Conservation (phyloP, 2,888 invertebrate species). For the Torymus auratus region DNA sequence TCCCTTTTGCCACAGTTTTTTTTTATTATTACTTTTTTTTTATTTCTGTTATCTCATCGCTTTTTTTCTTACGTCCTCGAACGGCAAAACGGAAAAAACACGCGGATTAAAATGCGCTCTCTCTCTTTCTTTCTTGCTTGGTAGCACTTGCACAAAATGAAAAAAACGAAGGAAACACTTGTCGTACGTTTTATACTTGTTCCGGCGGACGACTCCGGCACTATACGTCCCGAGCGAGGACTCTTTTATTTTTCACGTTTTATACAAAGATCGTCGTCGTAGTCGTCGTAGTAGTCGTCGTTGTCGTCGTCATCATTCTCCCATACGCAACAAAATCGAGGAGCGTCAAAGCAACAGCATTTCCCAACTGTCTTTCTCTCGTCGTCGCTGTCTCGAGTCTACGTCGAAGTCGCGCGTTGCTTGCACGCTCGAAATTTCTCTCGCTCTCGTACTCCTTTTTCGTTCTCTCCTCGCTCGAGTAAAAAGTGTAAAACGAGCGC, state of each 20-base stretch:
- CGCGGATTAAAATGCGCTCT: slow-evolving; percentile 27
- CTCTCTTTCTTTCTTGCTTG: too few species aligned
- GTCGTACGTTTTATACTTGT: slow-evolving; percentile 32
- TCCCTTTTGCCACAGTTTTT: slow-evolving; percentile 70
- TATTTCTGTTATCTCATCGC: slow-evolving; percentile 1
- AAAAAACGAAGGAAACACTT: slow-evolving; percentile 20
- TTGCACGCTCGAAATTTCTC: background rate
- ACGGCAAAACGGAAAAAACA: slow-evolving; percentile 27
- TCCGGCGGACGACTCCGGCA: background rate
- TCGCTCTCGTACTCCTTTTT: background rate
- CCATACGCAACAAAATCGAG: slow-evolving; percentile 8
- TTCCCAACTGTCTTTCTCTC: slow-evolving; percentile 6
- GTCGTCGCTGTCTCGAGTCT: background rate
- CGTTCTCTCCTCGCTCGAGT: slow-evolving; percentile 5
- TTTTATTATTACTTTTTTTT: slow-evolving; percentile 36
- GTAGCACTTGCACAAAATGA: slow-evolving; percentile 15
- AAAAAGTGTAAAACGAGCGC: slow-evolving; percentile 48
- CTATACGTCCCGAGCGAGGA: slow-evolving; percentile 13
- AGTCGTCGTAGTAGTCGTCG: too few species aligned
- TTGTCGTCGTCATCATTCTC: too few species aligned
- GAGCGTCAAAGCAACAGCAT: slow-evolving; percentile 6
- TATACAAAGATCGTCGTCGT: slow-evolving; percentile 32
- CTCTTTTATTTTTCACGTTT: slow-evolving; percentile 1
- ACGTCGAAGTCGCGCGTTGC: background rate
- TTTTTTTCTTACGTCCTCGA: background rate